phyloP scores from a whole-genome alignment of 2,888 invertebrate genomes.

The Cryptus armator region DNA sequence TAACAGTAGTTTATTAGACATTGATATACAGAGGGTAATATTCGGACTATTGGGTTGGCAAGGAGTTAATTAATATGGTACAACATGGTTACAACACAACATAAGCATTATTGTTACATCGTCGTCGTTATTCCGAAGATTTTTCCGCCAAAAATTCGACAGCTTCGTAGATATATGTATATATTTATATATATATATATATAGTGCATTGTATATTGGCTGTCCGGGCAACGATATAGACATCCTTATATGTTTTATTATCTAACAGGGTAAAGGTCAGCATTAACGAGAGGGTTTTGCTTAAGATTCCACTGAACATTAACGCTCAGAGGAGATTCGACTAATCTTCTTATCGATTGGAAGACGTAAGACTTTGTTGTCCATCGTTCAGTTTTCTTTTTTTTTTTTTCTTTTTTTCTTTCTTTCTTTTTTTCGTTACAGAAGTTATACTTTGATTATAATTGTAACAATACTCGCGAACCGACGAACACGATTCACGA shows the following conservation, averaged over 20 bases:
- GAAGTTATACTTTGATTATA: conserved; percentile 75
- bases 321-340: conserved; percentile 40
- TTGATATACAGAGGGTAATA: conserved; percentile 84
- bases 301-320: conserved; percentile 20
- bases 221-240: conserved; percentile 24
- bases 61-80: conserved; percentile 75
- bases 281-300: conserved; percentile 27
- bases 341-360: conserved; percentile 76
- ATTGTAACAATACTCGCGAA: conserved; percentile 71
- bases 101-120: conserved; percentile 71
- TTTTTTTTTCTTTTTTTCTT: conserved; percentile 57
- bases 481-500: conserved; percentile 54
- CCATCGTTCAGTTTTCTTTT: conserved; percentile 48
- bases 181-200: conserved; percentile 67
- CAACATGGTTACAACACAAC: conserved; percentile 78
- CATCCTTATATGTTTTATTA: conserved; percentile 34
- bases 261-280: conserved; percentile 28
- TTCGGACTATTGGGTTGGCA: conserved; percentile 79
- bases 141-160: conserved; percentile 46
- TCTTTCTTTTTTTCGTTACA: conserved; percentile 63
- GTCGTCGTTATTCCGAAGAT: conserved; percentile 56
- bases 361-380: conserved; percentile 84
- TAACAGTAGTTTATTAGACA: conserved; percentile 85
- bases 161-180: conserved; percentile 34
- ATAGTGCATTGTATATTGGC: conserved; percentile 46